These are phyloP conservation scores for Xanthia togata DNA, from an alignment of 2,888 invertebrate genomes.

Conservation along the genomic window DNA sequence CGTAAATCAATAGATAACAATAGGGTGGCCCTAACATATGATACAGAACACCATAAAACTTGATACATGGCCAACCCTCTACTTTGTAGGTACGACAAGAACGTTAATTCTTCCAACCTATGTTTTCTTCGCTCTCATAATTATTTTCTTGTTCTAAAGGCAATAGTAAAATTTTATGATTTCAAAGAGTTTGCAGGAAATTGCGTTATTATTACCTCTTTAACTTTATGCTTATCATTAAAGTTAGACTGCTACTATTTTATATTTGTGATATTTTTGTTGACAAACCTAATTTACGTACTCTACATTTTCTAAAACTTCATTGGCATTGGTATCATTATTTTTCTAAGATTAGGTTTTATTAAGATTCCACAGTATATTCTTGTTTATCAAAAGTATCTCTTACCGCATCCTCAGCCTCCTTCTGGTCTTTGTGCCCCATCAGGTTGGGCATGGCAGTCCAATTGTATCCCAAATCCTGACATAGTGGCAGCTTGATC, in stretches of 20 bases:
- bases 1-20: conserved; percentile 75
- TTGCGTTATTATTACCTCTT: conserved; percentile 43
- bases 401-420: conserved; percentile 94
- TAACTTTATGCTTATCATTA: conserved; percentile 35
- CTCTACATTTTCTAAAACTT: conserved; percentile 19
- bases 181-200: conserved; percentile 40
- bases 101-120: conserved; percentile 30
- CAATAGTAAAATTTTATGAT: conserved; percentile 44
- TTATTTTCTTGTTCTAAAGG: conserved; percentile 39
- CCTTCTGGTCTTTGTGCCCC: conserved; percentile 94
- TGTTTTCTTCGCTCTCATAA: conserved; percentile 24
- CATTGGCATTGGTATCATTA: conserved; percentile 13
- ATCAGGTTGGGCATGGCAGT: conserved; percentile 96
- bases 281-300: conserved; percentile 4
- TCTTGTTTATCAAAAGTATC: conserved; percentile 29
- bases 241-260: conserved; percentile 28
- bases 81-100: conserved; percentile 36
- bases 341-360: background rate
- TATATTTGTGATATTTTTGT: conserved; percentile 15
- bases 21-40: conserved; percentile 64
- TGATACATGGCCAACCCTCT: conserved; percentile 46
- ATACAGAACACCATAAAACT: conserved; percentile 47
- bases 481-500: conserved; percentile 94
- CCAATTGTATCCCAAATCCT: conserved; percentile 95
- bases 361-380: background rate